These are phyloP conservation scores for Chloroceryle inda DNA, from an alignment of 2,797 vertebrate species.

Conservation along the genomic window DNA sequence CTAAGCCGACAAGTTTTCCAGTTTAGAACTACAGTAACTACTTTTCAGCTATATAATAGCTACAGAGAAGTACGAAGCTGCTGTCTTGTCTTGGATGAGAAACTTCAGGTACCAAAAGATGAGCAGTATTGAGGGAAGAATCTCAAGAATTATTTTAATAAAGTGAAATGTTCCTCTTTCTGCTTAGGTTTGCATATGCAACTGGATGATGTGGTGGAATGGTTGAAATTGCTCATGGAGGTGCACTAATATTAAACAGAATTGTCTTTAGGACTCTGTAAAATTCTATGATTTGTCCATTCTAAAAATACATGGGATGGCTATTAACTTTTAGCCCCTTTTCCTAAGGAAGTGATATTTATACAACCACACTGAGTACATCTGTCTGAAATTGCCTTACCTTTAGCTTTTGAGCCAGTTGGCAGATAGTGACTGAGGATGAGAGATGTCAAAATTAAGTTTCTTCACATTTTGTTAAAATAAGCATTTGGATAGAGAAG, in stretches of 20 bases:
- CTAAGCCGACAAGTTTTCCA: background rate
- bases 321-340: background rate
- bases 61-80: background rate
- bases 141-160: background rate
- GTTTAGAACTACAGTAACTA: background rate
- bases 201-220: background rate
- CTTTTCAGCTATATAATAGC: background rate
- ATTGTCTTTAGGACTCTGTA: background rate
- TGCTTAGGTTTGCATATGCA: background rate
- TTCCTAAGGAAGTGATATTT: constrained; percentile 39
- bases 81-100: background rate
- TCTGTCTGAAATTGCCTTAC: constrained; percentile 26
- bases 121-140: background rate
- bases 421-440: background rate
- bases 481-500: background rate
- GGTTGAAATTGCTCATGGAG: background rate
- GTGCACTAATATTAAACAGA: background rate
- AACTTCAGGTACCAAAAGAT: background rate
- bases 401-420: background rate
- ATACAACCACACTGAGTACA: background rate
- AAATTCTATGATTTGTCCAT: background rate
- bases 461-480: background rate
- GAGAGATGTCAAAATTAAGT: background rate
- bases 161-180: background rate
- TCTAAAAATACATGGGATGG: constrained; percentile 3